Evolutionary conservation across 2,888 invertebrate genomes (phyloP), one percentile per base, ranked within the genome.

Genomic region (Drosophila recens): DNA sequence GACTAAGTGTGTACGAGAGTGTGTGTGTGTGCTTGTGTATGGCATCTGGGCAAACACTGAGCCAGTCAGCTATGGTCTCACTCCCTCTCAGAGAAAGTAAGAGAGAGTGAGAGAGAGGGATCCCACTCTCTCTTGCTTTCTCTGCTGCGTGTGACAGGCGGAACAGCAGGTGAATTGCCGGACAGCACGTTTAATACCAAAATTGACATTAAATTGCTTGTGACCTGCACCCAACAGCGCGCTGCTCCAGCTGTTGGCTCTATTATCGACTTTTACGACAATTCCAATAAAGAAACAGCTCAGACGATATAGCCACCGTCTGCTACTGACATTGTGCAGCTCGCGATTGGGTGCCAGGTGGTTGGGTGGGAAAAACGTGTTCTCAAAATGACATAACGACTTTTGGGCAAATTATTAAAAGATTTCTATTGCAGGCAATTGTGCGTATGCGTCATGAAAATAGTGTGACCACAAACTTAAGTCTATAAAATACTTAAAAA

Each of bases 161-260:
- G 51, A 67, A 62, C 72, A 67, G 87, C 84, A 89, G 84, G 87
- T 81, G 84, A 88, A 75, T 72, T 83, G 87, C 64, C 65, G 71
- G 79, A 67, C 80, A 75, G 80, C 89, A 82, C 80, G 83, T 79
- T 88, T 89, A 85, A 86, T 86, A 89, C 83, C 76, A 77, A 89
- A 89, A 86, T 89, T 89, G 86, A 86, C 88, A 86, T 89, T 87
- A 86, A 86, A 89, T 89, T 89, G 88, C 90, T 87, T 89, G 75
- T 88, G 90, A 88, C 90, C 86, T 82, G 76, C 67, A 77, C 61
- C 66, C 63, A 75, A 33, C 54, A 56, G 43, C 58, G 34, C 46
- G 46, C 23, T 34, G 38, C 64, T 57, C 36, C 63, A 48, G 45
- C 63, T 56, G 42, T 49, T 67, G 62, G 57, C 67, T 71, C 69